Evolutionary conservation across 2,888 invertebrate genomes (phyloP), one percentile per base, ranked within the genome.

Genomic region (Papilio demoleus): DNA sequence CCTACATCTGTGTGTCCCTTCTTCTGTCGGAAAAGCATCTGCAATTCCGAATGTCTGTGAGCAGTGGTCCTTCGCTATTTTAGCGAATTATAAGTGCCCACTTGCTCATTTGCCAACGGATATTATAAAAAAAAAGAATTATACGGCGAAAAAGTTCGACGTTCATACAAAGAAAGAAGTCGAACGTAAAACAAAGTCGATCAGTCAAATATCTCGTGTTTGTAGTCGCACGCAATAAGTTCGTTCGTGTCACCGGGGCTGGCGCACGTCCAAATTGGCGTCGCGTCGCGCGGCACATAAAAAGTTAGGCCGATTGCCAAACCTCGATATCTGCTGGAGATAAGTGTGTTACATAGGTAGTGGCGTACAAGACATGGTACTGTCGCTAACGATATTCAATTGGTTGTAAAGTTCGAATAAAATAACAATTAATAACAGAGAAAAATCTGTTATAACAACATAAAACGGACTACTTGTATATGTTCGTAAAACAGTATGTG

Each of bases 261-360:
- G 68, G 68, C 63, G n/a, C 9, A 17, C 24, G 9, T 68, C 71
- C 71, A 71, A 71, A 71, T 71, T 68, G 68, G 68, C 66, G 66
- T 36, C 53, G 59, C 65, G 42, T 62, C 66, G 59, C 45, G 62
- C 56, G 36, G 63, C 47, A 66, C 68, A 53, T 65, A 70, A 70
- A 70, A 65, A 66, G 70, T 65, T 59, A 68, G 70, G 68, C 68
- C 45, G 59, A 67, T 65, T 65, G 67, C 70, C 70, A 70, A 68
- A 63, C 64, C 68, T 40, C 59, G 63, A 63, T 68, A 64, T 64
- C 68, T 63, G 53, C 61, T 27, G 58, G 17, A 64, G 68, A 64
- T 68, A 63, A 68, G 36, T 63, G 50, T 53, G 59, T 59, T 64
- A 68, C 64, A 64, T 59, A 59, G 45, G 50, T 68, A 58, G 62